Conservation (phyloP, 2,888 invertebrate genomes). For the Tetragonisca angustula region DNA sequence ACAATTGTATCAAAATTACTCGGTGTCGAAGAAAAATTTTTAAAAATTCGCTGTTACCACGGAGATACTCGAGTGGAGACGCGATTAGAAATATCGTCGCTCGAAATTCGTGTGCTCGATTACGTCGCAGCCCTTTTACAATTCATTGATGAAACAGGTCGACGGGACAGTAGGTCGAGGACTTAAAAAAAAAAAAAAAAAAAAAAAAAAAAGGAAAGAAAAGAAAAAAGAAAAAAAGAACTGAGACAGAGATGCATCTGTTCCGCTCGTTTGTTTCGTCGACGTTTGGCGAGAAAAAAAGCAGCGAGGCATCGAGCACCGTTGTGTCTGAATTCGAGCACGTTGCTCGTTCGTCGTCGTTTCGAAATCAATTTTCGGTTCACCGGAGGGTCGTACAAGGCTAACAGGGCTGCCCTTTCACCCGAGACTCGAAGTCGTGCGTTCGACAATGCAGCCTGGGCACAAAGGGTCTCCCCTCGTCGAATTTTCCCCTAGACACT, state of each 20-base stretch:
- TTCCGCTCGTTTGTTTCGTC: conserved; percentile 6
- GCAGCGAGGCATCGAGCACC: too few species aligned
- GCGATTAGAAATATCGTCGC: neutral
- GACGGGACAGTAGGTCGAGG: conserved; percentile 5
- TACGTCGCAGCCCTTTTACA: neutral
- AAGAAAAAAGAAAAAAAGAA: too few species aligned
- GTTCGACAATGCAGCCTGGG: conserved; percentile 17
- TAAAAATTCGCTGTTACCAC: neutral
- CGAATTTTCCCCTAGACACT: neutral
- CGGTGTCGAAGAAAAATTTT: neutral
- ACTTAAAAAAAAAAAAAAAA: neutral
- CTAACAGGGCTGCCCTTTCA: conserved; percentile 21
- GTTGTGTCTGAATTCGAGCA: conserved; percentile 6
- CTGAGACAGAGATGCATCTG: neutral
- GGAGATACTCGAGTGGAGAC: neutral
- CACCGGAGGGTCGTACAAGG: conserved; percentile 1
- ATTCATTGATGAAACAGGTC: neutral
- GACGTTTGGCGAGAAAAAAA: neutral
- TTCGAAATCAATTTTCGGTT: neutral
- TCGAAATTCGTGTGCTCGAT: neutral
- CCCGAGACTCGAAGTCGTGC: conserved; percentile 8
- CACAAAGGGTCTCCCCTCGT: conserved; percentile 9
- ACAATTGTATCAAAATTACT: neutral
- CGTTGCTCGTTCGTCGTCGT: neutral
- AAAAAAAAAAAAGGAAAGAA: too few species aligned